Percentiles rank a stretch among this genome's conserved stretches.
phyloP scores from a whole-genome alignment of 2,888 invertebrate species.

The Papilio gigon region DNA sequence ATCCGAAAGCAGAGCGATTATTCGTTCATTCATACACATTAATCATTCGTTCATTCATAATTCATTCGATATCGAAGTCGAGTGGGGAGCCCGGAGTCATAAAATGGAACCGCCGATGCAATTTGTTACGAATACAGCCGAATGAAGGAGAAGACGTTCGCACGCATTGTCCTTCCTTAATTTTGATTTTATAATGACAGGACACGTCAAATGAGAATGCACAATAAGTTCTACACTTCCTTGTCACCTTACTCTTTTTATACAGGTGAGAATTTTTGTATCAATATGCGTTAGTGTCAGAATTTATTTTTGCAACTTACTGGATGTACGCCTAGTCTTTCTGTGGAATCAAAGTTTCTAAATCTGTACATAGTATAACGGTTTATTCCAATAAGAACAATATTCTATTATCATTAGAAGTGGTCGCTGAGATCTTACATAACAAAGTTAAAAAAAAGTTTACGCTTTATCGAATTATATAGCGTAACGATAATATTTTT shows the following conservation, averaged over 20 bases:
- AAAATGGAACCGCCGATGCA: constrained; percentile 40
- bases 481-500: no score
- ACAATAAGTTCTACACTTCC: not conserved
- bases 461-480: no score
- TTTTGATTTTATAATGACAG: no score
- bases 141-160: constrained; percentile 23
- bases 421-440: not conserved
- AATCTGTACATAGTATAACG: not conserved
- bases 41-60: constrained; percentile 44
- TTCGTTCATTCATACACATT: constrained; percentile 40
- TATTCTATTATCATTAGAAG: not conserved
- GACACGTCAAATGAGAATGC: not conserved
- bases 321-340: not conserved
- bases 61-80: constrained; percentile 42
- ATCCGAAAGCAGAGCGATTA: constrained; percentile 40
- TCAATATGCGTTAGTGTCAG: no score
- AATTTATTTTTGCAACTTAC: no score
- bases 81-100: constrained; percentile 31
- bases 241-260: no score
- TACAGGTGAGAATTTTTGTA: no score
- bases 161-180: no score
- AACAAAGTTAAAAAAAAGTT: no score
- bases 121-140: constrained; percentile 43
- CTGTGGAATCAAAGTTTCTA: not conserved
- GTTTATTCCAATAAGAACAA: not conserved